Percentiles rank a stretch among this genome's conserved stretches.
Conservation (phyloP, 2,113 vertebrate species). For the Ahaetulla prasina region DNA sequence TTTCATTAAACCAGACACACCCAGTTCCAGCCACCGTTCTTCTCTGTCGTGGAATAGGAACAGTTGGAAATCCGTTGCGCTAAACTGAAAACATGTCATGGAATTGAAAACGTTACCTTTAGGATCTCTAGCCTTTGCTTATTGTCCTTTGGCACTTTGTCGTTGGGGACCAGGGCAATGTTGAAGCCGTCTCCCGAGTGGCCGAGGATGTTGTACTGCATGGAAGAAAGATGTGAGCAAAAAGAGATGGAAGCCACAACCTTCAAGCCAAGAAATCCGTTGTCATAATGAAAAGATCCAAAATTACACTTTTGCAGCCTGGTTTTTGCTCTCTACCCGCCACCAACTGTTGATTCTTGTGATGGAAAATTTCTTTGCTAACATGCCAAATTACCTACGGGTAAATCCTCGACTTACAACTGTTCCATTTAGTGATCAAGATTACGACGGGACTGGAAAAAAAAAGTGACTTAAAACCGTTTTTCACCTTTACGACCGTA, state of each 20-base stretch:
- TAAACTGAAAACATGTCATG: not conserved
- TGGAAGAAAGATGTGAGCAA: conserved; percentile 47
- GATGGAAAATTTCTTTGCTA: no score
- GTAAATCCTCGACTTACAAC: not conserved
- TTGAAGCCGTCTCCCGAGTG: conserved; percentile 91
- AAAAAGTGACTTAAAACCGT: not conserved
- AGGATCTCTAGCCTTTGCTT: conserved; percentile 91
- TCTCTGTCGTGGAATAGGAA: not conserved
- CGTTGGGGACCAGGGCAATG: conserved; percentile 78
- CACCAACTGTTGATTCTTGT: not conserved
- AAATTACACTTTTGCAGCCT: not conserved
- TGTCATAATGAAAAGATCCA: not conserved
- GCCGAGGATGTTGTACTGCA: conserved; percentile 87
- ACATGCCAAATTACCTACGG: not conserved
- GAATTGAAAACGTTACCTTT: conserved; percentile 74
- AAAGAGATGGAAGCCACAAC: not conserved
- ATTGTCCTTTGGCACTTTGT: conserved; percentile 87
- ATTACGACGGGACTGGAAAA: not conserved
- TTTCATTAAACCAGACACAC: no score
- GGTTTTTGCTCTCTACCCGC: no score
- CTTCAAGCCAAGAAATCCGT: no score
- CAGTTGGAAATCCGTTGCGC: not conserved
- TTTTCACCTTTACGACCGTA: no score
- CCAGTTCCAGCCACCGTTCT: not conserved
- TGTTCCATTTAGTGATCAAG: not conserved